Percentiles rank a stretch among this genome's conserved stretches.
Conservation (phyloP, 2,888 invertebrate species). For the Drosophila yooni region DNA sequence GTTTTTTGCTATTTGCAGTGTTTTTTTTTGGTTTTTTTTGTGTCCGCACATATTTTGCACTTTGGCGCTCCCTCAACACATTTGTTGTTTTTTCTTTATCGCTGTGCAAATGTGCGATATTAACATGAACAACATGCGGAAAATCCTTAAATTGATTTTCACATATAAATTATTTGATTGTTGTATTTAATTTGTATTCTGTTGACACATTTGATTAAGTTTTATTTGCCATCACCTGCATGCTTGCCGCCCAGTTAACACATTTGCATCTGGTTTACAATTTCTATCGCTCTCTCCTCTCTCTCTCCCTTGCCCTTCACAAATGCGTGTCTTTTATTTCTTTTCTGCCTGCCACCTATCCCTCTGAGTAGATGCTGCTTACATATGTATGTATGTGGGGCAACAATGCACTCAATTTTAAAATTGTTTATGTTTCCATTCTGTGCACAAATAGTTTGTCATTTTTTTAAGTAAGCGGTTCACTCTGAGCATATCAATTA, state of each 20-base stretch:
- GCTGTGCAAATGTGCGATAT: constrained; percentile 65
- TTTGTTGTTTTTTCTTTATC: constrained; percentile 48
- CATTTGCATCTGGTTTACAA: constrained; percentile 62
- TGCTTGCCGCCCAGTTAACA: constrained; percentile 76
- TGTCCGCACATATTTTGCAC: constrained; percentile 62
- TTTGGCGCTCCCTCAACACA: constrained; percentile 41
- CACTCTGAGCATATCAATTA: constrained; percentile 9
- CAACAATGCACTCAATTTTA: constrained; percentile 37
- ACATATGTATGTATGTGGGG: constrained; percentile 31
- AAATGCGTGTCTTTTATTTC: constrained; percentile 7
- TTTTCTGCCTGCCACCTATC: constrained; percentile 1
- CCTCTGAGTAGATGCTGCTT: constrained; percentile 24
- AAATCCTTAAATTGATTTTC: constrained; percentile 78
- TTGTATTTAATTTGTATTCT: constrained; percentile 70
- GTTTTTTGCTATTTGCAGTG: constrained; percentile 39
- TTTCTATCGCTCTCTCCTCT: constrained; percentile 9
- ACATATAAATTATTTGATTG: constrained; percentile 74
- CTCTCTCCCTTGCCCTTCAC: neutral
- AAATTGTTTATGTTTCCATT: constrained; percentile 17
- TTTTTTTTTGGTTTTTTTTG: constrained; percentile 33
- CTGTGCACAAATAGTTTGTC: constrained; percentile 5
- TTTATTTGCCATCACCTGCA: constrained; percentile 79
- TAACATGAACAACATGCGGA: constrained; percentile 23
- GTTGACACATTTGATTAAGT: constrained; percentile 80
- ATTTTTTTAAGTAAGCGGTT: constrained; percentile 1